Conservation (phyloP, 2,113 vertebrate genomes). For the Gracilinanus agilis region DNA sequence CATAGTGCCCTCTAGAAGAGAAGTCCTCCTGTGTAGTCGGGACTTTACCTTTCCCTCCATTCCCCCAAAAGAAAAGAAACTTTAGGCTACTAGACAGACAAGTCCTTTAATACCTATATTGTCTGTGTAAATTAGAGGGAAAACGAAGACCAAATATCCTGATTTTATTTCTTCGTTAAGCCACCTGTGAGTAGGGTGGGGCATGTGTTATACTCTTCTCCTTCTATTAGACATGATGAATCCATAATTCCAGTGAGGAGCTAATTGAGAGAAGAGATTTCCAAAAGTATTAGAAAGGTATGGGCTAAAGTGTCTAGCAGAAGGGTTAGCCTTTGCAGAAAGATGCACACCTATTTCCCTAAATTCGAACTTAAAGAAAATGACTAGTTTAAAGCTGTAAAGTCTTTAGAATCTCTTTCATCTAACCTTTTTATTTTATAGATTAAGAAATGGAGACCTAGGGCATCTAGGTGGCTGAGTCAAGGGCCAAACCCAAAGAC, state of each 20-base stretch:
- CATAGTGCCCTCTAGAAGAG: neutral
- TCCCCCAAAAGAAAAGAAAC: neutral
- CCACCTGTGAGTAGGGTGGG: neutral
- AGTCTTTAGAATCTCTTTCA: neutral
- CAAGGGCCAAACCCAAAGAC: no score
- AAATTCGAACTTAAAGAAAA: neutral
- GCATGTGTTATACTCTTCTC: neutral
- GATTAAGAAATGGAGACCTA: neutral
- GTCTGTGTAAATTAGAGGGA: neutral
- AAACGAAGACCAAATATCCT: neutral
- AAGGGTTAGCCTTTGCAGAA: neutral
- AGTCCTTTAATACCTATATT: neutral
- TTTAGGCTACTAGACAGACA: neutral
- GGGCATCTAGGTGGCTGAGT: no score
- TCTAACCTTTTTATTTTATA: neutral
- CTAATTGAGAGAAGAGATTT: neutral
- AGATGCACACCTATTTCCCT: neutral
- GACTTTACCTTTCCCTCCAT: neutral
- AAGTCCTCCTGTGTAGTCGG: neutral
- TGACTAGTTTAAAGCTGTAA: neutral
- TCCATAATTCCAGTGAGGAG: neutral
- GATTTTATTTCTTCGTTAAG: neutral
- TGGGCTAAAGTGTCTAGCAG: neutral
- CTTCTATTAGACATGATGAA: neutral
- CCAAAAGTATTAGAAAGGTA: neutral